phyloP scores from a whole-genome alignment of 2,797 vertebrate genomes.

The Sardinella longiceps region DNA sequence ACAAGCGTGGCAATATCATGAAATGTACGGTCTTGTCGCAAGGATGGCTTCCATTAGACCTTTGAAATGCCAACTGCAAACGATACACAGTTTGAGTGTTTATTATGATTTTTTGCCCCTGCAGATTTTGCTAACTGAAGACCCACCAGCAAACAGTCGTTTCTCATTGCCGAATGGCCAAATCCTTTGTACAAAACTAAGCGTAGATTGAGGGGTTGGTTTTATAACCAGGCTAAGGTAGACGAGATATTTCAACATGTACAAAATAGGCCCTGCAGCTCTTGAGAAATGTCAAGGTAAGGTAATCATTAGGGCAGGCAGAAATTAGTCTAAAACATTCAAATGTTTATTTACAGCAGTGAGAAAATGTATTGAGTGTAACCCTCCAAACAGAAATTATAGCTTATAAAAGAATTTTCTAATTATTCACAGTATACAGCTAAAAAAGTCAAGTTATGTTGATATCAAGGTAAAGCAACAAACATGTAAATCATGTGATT shows the following conservation, averaged over 20 bases:
- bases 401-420: not conserved
- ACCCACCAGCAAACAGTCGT: too few relatives aligned
- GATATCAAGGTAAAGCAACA: not conserved
- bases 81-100: not conserved
- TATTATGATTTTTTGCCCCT: too few relatives aligned
- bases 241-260: not conserved
- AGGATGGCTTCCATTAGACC: too few relatives aligned
- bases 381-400: not conserved
- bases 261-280: too few relatives aligned
- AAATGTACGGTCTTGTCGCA: too few relatives aligned
- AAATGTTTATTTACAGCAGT: constrained; percentile 2
- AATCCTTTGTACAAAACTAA: too few relatives aligned
- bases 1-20: too few relatives aligned
- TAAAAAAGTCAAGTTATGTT: not conserved
- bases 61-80: too few relatives aligned
- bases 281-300: not conserved
- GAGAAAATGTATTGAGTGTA: not conserved
- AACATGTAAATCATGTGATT: not conserved
- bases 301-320: not conserved
- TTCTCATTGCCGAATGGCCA: too few relatives aligned
- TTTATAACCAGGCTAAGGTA: too few relatives aligned
- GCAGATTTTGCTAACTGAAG: too few relatives aligned
- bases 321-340: not conserved
- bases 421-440: not conserved
- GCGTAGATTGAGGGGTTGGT: too few relatives aligned